A percentile compares a stretch with the other conserved stretches of the same genome.
These are phyloP conservation scores for Machaerirhynchus nigripectus DNA, from an alignment of 2,113 vertebrate species.

Conservation along the genomic window DNA sequence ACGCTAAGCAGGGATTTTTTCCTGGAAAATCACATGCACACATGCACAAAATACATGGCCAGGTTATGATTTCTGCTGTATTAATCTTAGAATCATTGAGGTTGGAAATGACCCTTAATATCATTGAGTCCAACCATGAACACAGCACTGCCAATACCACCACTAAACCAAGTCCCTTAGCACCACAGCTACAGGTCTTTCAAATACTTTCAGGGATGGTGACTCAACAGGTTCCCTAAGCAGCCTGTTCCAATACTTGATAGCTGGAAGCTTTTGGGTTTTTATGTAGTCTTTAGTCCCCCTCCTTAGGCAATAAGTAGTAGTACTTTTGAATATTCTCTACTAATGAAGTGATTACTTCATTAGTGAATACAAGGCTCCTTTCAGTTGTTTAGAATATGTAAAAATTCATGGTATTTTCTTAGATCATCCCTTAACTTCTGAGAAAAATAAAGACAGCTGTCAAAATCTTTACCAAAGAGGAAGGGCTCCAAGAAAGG, in stretches of 20 bases:
- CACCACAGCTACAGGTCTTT: background rate
- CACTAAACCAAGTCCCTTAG: background rate
- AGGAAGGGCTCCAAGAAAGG: background rate
- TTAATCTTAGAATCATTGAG: background rate
- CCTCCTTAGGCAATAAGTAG: background rate
- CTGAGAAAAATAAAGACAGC: background rate
- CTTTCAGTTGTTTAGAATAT: background rate
- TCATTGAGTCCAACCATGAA: background rate
- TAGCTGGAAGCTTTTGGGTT: background rate
- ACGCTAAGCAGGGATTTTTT: background rate
- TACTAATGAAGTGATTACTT: background rate
- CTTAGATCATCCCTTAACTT: background rate
- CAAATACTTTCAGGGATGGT: background rate
- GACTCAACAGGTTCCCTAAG: background rate
- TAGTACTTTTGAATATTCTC: background rate
- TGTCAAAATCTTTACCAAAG: background rate
- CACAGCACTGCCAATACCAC: background rate
- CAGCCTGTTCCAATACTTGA: background rate
- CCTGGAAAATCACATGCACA: background rate
- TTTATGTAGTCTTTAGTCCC: background rate
- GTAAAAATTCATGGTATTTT: background rate
- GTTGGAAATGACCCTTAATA: background rate
- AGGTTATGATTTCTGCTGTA: background rate
- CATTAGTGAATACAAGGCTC: background rate
- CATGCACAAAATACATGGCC: background rate